A percentile compares a stretch with the other conserved stretches of the same genome.
Evolutionary conservation across 2,797 vertebrate species (phyloP).

Genomic region (Sebastes ruberrimus): DNA sequence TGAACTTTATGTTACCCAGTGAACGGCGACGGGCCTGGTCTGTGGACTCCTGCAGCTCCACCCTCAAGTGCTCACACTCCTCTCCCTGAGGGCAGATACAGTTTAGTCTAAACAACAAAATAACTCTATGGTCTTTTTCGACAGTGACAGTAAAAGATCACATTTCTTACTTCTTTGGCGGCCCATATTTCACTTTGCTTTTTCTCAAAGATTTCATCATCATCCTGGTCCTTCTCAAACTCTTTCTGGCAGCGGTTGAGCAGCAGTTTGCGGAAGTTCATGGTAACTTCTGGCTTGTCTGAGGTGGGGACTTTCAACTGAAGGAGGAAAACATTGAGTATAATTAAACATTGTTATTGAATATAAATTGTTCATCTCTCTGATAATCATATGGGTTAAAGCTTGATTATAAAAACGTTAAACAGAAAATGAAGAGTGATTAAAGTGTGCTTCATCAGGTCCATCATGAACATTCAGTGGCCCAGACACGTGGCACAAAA

Average conservation of each 20-base stretch:
- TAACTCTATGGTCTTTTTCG: too few relatives aligned
- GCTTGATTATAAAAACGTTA: too few relatives aligned
- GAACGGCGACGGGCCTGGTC: constrained; percentile 93
- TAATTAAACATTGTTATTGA: neutral
- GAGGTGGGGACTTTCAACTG: constrained; percentile 95
- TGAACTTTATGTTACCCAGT: constrained; percentile 45
- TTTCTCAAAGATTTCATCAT: constrained; percentile 95
- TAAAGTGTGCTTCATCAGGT: constrained; percentile 42
- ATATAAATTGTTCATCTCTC: neutral
- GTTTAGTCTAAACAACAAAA: neutral
- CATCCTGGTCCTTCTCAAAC: constrained; percentile 98
- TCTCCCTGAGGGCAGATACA: constrained; percentile 80
- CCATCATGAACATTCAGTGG: constrained; percentile 53
- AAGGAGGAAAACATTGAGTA: neutral
- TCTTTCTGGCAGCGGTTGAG: constrained; percentile 99
- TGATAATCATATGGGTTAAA: neutral
- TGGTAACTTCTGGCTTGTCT: constrained; percentile 92
- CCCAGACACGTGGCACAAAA: constrained; percentile 40
- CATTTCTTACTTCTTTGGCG: constrained; percentile 83
- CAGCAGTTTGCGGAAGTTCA: constrained; percentile 97
- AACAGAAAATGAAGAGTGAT: neutral
- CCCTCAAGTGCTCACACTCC: constrained; percentile 90
- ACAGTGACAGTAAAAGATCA: neutral
- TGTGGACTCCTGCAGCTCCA: constrained; percentile 88
- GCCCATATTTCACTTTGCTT: constrained; percentile 97